A percentile compares a stretch with the other conserved stretches of the same genome.
Conservation (phyloP, 2,797 vertebrate species). For the Myiotriccus ornatus region DNA sequence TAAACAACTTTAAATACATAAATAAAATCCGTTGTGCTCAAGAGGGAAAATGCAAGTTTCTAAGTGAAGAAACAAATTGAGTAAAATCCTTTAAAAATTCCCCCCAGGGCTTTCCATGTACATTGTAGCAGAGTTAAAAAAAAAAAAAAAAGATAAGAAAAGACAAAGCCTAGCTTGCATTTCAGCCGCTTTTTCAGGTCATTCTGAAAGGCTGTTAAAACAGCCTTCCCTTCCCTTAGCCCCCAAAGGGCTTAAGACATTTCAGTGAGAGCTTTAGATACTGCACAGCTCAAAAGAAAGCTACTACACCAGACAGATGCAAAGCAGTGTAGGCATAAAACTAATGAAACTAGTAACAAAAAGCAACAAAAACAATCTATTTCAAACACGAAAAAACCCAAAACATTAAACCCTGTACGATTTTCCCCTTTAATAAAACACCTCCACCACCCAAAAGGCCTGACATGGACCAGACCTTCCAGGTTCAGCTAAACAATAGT, state of each 20-base stretch:
- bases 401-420: neutral
- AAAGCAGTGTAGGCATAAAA: neutral
- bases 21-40: neutral
- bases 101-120: neutral
- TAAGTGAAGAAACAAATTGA: neutral
- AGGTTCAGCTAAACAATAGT: neutral
- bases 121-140: neutral
- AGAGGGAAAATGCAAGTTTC: neutral
- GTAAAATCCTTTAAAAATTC: neutral
- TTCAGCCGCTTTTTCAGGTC: neutral
- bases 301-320: neutral
- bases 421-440: neutral
- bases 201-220: neutral
- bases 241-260: neutral
- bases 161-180: neutral
- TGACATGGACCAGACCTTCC: neutral
- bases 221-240: neutral
- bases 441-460: neutral
- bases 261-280: neutral
- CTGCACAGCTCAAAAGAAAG: neutral
- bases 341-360: neutral
- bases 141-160: neutral
- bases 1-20: neutral
- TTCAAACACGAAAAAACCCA: neutral
- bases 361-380: neutral